Base-by-base conservation (phyloP, 2,888 invertebrate genomes). In the Sphinx pinastri region DNA sequence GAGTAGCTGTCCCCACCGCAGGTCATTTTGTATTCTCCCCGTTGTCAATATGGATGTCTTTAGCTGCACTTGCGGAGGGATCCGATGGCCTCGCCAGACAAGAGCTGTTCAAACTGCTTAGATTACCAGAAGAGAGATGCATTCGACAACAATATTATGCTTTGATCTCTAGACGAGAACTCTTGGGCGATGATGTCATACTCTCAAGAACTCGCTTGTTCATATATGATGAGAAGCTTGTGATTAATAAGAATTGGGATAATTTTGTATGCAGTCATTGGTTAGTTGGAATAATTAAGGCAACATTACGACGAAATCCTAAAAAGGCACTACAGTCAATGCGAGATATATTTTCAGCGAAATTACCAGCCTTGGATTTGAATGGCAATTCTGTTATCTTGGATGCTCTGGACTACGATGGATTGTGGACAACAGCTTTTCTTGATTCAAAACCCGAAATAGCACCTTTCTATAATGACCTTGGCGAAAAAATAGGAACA, bases 1-100 rank as follows among this genome's bases (percentile, higher is more conserved):
- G 54, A 1, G 5, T 63, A 54, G 45, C 54, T 14, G n/a, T n/a
- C 12, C 45, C 25, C 11, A 69, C 52, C 2, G 19, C 54, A 5
- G n/a, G 60, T 13, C 60, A 63, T 63, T 69, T 54, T 54, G 54
- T 38, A 14, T 38, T 25, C 52, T 69, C 69, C 2, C 69, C 69
- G 13, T 8, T 69, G 31, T 69, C 69, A 45, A 54, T 63, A 47
- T 69, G 69, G 69, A 25, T 69, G 51, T 19, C 60, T 13, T 63
- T 69, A 38, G 69, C 69, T 14, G 69, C 69, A 45, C 60, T 69
- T 52, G 69, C 63, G 12, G 69, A 69, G n/a, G 69, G 67, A 13
- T 57, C 66, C 14, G 16, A 57, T 51, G 70, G 67, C 31, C 31
- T 49, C 10, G 70, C 67, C 54, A 66, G 67, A n/a, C 57, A 70